Percentiles rank a stretch among this genome's conserved stretches.
Evolutionary conservation across 2,888 invertebrate genomes (phyloP).

Genomic region (Scaptodrosophila latifasciaeformis): DNA sequence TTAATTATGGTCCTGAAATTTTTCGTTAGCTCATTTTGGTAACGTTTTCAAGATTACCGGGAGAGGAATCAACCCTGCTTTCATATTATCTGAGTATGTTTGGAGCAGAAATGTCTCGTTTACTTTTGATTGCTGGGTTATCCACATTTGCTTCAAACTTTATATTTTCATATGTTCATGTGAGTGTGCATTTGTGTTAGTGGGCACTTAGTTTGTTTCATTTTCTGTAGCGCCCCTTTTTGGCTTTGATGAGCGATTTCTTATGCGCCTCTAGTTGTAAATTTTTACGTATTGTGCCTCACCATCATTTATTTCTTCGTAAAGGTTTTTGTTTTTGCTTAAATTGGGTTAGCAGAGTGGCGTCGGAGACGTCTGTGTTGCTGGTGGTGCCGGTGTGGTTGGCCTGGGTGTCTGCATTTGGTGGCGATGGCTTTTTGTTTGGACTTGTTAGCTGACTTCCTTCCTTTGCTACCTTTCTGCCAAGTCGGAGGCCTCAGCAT

Average conservation of each 20-base stretch:
- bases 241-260: slow-evolving; percentile 37
- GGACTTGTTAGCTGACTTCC: slow-evolving; percentile 38
- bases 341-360: slow-evolving; percentile 49
- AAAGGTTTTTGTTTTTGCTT: slow-evolving; percentile 21
- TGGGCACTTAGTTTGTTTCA: slow-evolving; percentile 41
- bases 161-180: not conserved
- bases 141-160: slow-evolving; percentile 14
- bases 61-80: too few species aligned
- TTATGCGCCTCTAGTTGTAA: slow-evolving; percentile 10
- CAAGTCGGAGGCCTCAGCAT: not conserved
- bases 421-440: slow-evolving; percentile 11
- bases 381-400: not conserved
- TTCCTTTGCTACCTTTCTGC: slow-evolving; percentile 5
- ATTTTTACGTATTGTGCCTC: not conserved
- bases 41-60: too few species aligned
- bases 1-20: too few species aligned
- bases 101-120: slow-evolving; percentile 36
- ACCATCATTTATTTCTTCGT: slow-evolving; percentile 23
- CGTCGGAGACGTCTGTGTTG: slow-evolving; percentile 1
- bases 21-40: too few species aligned
- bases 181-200: too few species aligned
- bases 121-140: slow-evolving; percentile 9
- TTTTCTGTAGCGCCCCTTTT: slow-evolving; percentile 5
- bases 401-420: not conserved
- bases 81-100: too few species aligned